A percentile compares a stretch with the other conserved stretches of the same genome.
phyloP scores from a whole-genome alignment of 2,888 invertebrate genomes.

The Choristoneura rosaceana region DNA sequence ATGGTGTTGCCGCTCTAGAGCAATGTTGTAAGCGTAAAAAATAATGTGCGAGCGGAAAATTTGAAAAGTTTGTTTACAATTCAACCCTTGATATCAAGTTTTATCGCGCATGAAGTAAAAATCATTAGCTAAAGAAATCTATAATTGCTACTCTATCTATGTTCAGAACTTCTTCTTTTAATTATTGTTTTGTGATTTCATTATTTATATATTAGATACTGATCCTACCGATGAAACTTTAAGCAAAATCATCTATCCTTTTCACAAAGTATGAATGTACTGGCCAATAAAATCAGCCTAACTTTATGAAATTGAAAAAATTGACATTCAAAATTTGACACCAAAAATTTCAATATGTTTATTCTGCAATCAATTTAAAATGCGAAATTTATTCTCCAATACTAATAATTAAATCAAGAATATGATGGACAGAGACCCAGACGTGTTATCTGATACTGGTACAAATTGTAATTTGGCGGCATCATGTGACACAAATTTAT shows the following conservation, averaged over 20 bases:
- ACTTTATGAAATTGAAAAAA: conserved; percentile 5
- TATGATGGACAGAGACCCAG: conserved; percentile 77
- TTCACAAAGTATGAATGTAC: not conserved
- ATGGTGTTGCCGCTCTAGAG: conserved; percentile 8
- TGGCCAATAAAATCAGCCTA: conserved; percentile 3
- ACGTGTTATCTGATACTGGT: conserved; percentile 71
- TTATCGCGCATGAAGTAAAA: too few species aligned
- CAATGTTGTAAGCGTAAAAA: not conserved
- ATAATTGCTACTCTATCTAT: too few species aligned
- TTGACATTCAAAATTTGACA: conserved; percentile 18
- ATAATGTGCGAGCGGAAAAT: not conserved
- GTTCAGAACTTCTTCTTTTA: not conserved
- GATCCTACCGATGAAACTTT: not conserved
- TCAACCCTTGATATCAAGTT: too few species aligned
- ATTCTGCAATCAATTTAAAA: conserved; percentile 58
- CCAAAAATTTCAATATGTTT: conserved; percentile 13
- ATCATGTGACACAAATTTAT: conserved; percentile 68
- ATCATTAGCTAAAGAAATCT: too few species aligned
- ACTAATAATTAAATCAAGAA: conserved; percentile 45
- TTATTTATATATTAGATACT: too few species aligned
- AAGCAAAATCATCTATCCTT: not conserved
- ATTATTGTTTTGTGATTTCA: not conserved
- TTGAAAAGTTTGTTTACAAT: not conserved
- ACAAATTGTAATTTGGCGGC: conserved; percentile 72
- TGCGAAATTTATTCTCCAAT: conserved; percentile 50